Percentiles rank a stretch among this genome's conserved stretches.
Evolutionary conservation across 2,113 vertebrate genomes (phyloP).

Genomic region (Aphyosemion australe): DNA sequence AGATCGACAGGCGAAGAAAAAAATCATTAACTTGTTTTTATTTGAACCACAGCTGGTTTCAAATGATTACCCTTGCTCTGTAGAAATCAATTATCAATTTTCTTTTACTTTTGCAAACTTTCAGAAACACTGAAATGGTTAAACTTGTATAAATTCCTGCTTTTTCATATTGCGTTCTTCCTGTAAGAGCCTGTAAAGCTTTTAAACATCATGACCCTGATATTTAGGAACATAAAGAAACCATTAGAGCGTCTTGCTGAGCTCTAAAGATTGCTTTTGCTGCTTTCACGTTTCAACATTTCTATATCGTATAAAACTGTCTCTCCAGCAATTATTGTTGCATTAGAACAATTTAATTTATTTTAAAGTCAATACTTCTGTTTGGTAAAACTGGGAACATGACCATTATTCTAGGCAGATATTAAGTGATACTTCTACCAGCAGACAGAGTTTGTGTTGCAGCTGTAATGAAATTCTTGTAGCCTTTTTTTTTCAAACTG

Average conservation of each 20-base stretch:
- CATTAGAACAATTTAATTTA: neutral
- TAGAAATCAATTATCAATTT: constrained; percentile 1
- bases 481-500: neutral
- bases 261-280: neutral
- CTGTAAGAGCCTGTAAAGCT: neutral
- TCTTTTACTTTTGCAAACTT: neutral
- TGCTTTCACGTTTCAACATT: neutral
- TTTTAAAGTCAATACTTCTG: neutral
- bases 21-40: constrained; percentile 9
- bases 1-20: neutral
- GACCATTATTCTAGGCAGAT: neutral
- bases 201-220: neutral
- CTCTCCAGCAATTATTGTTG: neutral
- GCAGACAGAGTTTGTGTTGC: neutral
- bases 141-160: neutral
- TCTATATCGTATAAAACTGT: neutral
- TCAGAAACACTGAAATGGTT: neutral
- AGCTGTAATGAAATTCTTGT: neutral
- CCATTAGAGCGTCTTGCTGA: neutral
- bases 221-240: neutral
- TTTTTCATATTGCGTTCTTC: neutral
- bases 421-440: neutral
- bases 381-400: neutral
- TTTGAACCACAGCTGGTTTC: constrained; percentile 6
- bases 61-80: no score